Base-by-base conservation (phyloP, 2,888 invertebrate genomes). In the Bursaphelenchus okinawaensis region DNA sequence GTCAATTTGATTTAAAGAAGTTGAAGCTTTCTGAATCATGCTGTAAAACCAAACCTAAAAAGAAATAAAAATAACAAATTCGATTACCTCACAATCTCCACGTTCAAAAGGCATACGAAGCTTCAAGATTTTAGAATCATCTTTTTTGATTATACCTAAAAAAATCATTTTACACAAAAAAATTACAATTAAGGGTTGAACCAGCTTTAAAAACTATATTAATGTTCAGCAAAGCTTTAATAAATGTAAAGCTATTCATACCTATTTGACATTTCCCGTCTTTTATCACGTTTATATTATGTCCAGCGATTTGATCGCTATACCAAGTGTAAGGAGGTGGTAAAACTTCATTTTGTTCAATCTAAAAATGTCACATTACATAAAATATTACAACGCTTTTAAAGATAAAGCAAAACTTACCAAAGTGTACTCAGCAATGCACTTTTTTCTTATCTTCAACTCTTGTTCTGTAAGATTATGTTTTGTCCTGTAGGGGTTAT, bases 191-290 rank as follows among this genome's bases (percentile, higher is more conserved):
- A 23, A 16, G 20, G 8, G 63, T 4, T 22, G 3, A 19, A n/a
- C 29, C 20, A 55, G 19, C 22, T 20, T 16, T n/a, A 24, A 29
- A 40, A 31, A n/a, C n/a, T n/a, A n/a, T n/a, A n/a, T n/a, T n/a
- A n/a, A n/a, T n/a, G n/a, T n/a, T n/a, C n/a, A n/a, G n/a, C n/a
- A n/a, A n/a, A n/a, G n/a, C n/a, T n/a, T n/a, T n/a, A n/a, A n/a
- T n/a, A n/a, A n/a, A n/a, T n/a, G n/a, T n/a, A n/a, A n/a, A n/a
- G n/a, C n/a, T n/a, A n/a, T n/a, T n/a, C n/a, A n/a, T n/a, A 81
- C 81, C 81, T 51, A 81, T 80, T 71, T 81, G 79, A 40, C 80
- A 62, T 31, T 76, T 70, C 20, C 79, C 80, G 67, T 80, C 76
- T 57, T 78, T 76, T 51, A 80, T 69, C 7, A 81, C 77, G 12